phyloP scores from a whole-genome alignment of 2,888 invertebrate genomes.

The Macrosoma leucophasiata region DNA sequence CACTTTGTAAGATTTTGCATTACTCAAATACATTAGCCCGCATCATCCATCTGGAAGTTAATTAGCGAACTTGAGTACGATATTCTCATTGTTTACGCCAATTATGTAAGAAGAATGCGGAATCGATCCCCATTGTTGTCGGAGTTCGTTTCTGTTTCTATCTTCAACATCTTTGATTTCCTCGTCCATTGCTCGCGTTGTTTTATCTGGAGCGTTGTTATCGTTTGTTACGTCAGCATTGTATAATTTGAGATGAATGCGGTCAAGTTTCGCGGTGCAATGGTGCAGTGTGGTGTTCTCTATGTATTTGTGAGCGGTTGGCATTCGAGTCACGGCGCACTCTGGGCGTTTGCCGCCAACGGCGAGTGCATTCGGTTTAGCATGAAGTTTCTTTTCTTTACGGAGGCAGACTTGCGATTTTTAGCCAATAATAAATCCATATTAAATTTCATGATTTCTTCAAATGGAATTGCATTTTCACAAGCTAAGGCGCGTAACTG shows the following conservation, averaged over 20 bases:
- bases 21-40: no score
- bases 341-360: slow-evolving; percentile 46
- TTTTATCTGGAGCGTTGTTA: not conserved
- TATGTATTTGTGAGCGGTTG: slow-evolving; percentile 40
- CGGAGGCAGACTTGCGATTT: slow-evolving; percentile 7
- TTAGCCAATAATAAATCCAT: no score
- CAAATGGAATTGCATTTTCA: no score
- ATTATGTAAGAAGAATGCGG: slow-evolving; percentile 35
- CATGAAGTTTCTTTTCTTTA: slow-evolving; percentile 38
- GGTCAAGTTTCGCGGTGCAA: slow-evolving; percentile 5
- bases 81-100: slow-evolving; percentile 41
- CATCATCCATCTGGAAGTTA: slow-evolving; percentile 12
- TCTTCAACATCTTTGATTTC: not conserved
- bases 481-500: no score
- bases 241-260: slow-evolving; percentile 1
- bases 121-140: slow-evolving; percentile 31
- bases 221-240: not conserved
- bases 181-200: slow-evolving; percentile 9
- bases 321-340: slow-evolving; percentile 46
- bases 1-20: no score
- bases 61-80: slow-evolving; percentile 25
- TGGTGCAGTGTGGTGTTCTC: slow-evolving; percentile 25
- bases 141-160: slow-evolving; percentile 1
- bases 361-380: slow-evolving; percentile 49
- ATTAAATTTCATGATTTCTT: no score